phyloP scores from a whole-genome alignment of 2,113 vertebrate genomes.

The Phyllopteryx taeniolatus region DNA sequence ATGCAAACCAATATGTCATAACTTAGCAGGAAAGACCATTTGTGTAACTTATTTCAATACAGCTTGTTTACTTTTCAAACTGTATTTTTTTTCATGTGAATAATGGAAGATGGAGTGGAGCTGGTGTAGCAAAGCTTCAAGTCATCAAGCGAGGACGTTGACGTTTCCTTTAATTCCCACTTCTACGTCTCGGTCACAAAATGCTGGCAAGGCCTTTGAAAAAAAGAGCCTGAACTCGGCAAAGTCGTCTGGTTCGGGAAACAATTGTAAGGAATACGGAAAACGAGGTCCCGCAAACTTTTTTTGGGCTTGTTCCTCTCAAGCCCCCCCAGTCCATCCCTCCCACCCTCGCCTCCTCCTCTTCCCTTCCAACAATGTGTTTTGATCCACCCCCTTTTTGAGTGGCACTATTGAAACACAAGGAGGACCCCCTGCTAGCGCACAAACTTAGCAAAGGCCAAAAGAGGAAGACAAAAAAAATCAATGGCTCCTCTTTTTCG shows the following conservation, averaged over 20 bases:
- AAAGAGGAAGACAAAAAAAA: conserved; percentile 54
- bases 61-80: neutral
- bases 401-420: conserved; percentile 66
- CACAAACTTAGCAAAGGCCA: conserved; percentile 64
- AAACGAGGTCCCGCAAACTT: conserved; percentile 61
- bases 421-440: conserved; percentile 74
- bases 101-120: neutral
- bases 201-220: conserved; percentile 27
- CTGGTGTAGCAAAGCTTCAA: neutral
- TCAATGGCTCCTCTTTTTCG: conserved; percentile 69
- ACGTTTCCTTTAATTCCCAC: conserved; percentile 46
- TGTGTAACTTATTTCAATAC: neutral
- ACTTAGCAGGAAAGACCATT: too few species aligned
- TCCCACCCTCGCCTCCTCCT: neutral
- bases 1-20: too few species aligned
- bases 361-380: conserved; percentile 61
- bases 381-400: conserved; percentile 65
- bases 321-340: neutral
- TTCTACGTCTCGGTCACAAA: conserved; percentile 34
- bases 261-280: conserved; percentile 34
- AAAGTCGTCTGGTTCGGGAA: conserved; percentile 35
- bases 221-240: conserved; percentile 15
- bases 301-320: conserved; percentile 35
- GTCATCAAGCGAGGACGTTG: neutral
- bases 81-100: neutral